Evolutionary conservation across 2,888 invertebrate species (phyloP).

Genomic region (Meiosimyza decipiens): DNA sequence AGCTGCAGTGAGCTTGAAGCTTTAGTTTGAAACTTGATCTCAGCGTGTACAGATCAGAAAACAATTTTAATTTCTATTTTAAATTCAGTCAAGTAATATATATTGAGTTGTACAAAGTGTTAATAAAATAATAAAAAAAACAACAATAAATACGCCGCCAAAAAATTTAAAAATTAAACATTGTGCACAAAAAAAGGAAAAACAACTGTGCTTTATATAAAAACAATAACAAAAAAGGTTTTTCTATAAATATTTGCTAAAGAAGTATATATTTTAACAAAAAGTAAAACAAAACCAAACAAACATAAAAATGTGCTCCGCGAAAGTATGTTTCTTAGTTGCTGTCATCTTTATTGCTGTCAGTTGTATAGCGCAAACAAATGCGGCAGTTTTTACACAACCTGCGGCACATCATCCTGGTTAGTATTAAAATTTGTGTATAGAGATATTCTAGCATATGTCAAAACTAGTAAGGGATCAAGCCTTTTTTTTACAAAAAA

Average conservation of each 20-base stretch:
- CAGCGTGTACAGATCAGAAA: constrained; percentile 40
- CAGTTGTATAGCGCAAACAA: constrained; percentile 41
- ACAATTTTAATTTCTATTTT: not conserved
- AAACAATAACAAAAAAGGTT: constrained; percentile 5
- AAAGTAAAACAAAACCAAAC: constrained; percentile 8
- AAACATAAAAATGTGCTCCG: constrained; percentile 53
- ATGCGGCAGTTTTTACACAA: constrained; percentile 61
- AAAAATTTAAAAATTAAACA: no score
- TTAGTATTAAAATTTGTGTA: constrained; percentile 51
- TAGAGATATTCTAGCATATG: constrained; percentile 24
- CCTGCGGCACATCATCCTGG: constrained; percentile 59
- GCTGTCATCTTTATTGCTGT: constrained; percentile 51
- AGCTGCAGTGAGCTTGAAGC: constrained; percentile 45
- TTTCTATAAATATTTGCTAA: not conserved
- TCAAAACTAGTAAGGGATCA: not conserved
- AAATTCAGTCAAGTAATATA: constrained; percentile 8
- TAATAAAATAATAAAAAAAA: constrained; percentile 24
- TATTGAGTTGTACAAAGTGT: constrained; percentile 8
- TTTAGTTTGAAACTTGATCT: constrained; percentile 55
- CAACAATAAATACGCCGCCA: not conserved
- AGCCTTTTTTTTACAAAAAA: constrained; percentile 23
- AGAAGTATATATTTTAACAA: constrained; percentile 1
- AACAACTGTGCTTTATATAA: no score
- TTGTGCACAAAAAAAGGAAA: not conserved
- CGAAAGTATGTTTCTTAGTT: constrained; percentile 54